Conservation (phyloP, 2,888 invertebrate species). For the Parnassius apollo region DNA sequence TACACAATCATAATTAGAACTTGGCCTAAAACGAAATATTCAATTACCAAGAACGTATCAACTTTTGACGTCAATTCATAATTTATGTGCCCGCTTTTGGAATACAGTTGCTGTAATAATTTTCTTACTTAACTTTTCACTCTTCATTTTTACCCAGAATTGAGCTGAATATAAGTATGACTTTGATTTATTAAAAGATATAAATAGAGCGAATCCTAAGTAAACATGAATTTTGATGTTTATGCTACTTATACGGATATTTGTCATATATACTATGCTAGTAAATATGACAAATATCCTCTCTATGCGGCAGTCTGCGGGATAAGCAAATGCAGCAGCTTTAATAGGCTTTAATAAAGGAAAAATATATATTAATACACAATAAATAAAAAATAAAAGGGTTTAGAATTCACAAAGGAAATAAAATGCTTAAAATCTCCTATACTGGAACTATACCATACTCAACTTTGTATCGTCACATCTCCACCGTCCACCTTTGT, state of each 20-base stretch:
- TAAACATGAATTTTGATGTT: too few relatives aligned
- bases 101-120: neutral
- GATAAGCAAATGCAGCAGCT: too few relatives aligned
- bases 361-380: too few relatives aligned
- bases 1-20: neutral
- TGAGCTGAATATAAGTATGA: too few relatives aligned
- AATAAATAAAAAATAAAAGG: neutral
- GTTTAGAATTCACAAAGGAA: neutral
- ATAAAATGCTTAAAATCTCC: conserved; percentile 4
- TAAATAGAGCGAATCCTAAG: too few relatives aligned
- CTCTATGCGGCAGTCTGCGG: too few relatives aligned
- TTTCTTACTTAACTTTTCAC: neutral
- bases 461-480: conserved; percentile 15
- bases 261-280: too few relatives aligned
- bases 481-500: conserved; percentile 19
- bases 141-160: neutral
- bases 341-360: too few relatives aligned
- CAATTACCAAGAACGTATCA: neutral
- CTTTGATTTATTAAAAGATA: too few relatives aligned
- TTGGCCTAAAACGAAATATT: neutral
- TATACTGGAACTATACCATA: conserved; percentile 5
- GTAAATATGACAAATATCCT: too few relatives aligned
- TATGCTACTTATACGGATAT: too few relatives aligned
- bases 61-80: neutral
- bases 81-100: neutral